Evolutionary conservation across 2,113 vertebrate species (phyloP).

Genomic region (Alligator sinensis): DNA sequence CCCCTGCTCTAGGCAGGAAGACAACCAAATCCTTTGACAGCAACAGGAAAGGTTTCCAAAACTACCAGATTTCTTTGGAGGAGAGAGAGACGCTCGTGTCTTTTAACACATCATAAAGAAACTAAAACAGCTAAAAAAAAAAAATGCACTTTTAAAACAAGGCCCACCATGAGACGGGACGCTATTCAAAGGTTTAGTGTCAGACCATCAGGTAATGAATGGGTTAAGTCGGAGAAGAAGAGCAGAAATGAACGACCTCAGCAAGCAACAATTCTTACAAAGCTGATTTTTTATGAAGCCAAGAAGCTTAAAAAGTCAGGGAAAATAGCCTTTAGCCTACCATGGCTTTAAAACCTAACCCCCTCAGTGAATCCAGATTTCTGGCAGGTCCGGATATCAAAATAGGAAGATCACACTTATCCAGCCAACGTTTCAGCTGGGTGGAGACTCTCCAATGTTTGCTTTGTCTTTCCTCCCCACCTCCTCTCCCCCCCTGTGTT

Average conservation of each 20-base stretch:
- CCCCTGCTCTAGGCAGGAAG: background rate
- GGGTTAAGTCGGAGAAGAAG: background rate
- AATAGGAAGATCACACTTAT: background rate
- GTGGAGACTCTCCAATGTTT: background rate
- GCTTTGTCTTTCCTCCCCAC: too few species aligned
- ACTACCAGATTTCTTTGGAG: too few species aligned
- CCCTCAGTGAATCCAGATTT: background rate
- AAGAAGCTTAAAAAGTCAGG: background rate
- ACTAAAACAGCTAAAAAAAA: rapidly evolving
- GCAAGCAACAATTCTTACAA: background rate
- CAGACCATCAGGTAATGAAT: background rate
- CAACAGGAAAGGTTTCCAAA: too few species aligned
- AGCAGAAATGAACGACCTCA: background rate
- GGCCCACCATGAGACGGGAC: rapidly evolving
- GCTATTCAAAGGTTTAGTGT: too few species aligned
- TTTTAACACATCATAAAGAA: background rate
- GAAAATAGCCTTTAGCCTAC: background rate
- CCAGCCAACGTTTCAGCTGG: too few species aligned
- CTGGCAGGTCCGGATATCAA: background rate
- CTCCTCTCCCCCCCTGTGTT: background rate
- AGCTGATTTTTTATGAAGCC: background rate
- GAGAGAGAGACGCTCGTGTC: background rate
- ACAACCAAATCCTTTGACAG: too few species aligned
- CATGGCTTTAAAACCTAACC: background rate
- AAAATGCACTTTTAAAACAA: background rate